Evolutionary conservation across 2,888 invertebrate species (phyloP).

Genomic region (Caenorhabditis becei): DNA sequence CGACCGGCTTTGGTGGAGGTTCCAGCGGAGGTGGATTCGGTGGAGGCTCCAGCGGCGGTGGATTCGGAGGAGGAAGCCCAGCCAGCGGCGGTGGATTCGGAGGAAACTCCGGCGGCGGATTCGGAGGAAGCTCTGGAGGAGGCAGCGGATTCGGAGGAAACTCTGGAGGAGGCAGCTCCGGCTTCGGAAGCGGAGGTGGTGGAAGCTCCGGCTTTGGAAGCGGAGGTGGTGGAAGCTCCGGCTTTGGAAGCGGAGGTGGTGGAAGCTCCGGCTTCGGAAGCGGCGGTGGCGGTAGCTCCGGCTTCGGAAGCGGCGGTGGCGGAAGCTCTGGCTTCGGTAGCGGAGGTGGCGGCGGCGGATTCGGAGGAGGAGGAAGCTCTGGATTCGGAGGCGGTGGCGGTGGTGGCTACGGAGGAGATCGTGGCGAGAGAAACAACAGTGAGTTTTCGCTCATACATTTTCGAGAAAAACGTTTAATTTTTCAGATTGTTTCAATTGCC

Average conservation of each 20-base stretch:
- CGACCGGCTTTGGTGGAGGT: conserved; percentile 11
- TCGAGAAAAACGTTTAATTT: neutral
- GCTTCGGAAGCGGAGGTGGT: conserved; percentile 7
- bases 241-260: conserved; percentile 5
- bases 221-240: conserved; percentile 3
- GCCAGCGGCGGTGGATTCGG: neutral
- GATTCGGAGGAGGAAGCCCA: neutral
- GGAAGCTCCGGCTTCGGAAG: conserved; percentile 35
- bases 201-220: conserved; percentile 21
- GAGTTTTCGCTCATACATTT: neutral
- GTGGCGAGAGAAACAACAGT: conserved; percentile 39
- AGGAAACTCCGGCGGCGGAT: neutral
- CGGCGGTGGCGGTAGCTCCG: conserved; percentile 37
- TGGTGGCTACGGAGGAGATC: conserved; percentile 30
- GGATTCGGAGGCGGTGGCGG: conserved; percentile 24
- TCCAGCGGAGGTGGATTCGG: too few relatives aligned
- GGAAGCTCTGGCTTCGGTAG: conserved; percentile 37
- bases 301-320: conserved; percentile 26
- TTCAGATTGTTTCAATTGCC: conserved; percentile 55
- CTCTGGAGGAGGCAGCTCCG: neutral
- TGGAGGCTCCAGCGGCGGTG: too few relatives aligned
- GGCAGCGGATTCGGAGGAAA: conserved; percentile 17
- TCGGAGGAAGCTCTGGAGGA: conserved; percentile 3
- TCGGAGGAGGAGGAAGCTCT: conserved; percentile 20
- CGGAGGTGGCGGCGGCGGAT: conserved; percentile 26